Percentiles rank a stretch among this genome's conserved stretches.
phyloP scores from a whole-genome alignment of 2,888 invertebrate species.

The Papilio elwesi region DNA sequence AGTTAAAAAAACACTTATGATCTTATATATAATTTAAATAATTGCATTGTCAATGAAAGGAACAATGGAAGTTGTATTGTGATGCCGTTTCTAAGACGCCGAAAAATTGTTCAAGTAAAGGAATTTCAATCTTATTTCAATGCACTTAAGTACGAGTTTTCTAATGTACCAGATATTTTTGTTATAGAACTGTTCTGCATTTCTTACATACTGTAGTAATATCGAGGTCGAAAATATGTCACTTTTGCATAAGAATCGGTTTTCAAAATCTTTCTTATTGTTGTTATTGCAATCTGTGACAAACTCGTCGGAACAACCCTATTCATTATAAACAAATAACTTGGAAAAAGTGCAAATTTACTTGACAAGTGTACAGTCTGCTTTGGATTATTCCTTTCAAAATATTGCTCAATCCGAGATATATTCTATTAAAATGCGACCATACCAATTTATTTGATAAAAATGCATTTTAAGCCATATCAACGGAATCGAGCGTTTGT shows the following conservation, averaged over 20 bases:
- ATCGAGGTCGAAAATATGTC: slow-evolving; percentile 10
- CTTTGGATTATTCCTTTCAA: too few relatives aligned
- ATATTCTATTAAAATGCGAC: too few relatives aligned
- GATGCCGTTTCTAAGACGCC: neutral
- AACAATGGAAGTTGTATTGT: neutral
- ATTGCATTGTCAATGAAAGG: slow-evolving; percentile 15
- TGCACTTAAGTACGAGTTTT: neutral
- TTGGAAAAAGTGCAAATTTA: neutral
- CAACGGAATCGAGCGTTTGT: too few relatives aligned
- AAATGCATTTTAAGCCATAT: too few relatives aligned
- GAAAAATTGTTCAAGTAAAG: neutral
- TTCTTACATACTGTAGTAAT: neutral
- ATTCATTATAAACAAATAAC: neutral
- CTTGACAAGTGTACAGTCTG: too few relatives aligned
- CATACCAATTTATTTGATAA: too few relatives aligned
- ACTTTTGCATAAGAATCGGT: slow-evolving; percentile 6
- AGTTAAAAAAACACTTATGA: neutral
- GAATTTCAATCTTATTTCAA: neutral
- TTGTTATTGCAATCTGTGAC: neutral
- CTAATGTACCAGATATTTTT: neutral
- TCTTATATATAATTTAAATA: neutral
- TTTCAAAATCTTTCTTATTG: neutral
- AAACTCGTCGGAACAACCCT: neutral
- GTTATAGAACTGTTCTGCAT: neutral
- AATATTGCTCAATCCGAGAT: too few relatives aligned